Percentiles rank a stretch among this genome's conserved stretches.
Evolutionary conservation across 2,888 invertebrate species (phyloP).

Genomic region (Griposia aprilina): DNA sequence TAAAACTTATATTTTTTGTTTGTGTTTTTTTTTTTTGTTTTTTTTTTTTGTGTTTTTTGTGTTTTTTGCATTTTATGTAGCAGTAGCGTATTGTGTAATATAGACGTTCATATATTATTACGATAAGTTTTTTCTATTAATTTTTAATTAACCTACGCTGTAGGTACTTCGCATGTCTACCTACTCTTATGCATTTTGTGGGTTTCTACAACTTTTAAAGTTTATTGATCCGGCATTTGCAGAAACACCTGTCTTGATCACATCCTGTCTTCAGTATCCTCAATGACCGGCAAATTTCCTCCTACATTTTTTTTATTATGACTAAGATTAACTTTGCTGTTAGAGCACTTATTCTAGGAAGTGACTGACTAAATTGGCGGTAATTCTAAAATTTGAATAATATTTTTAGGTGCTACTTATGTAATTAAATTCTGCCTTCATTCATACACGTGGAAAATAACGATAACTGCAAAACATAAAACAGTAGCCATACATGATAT

Average conservation of each 20-base stretch:
- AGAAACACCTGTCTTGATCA: neutral
- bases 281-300: neutral
- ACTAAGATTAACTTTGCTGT: neutral
- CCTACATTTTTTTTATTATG: neutral
- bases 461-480: slow-evolving; percentile 5
- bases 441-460: slow-evolving; percentile 7
- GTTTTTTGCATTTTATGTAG: too few relatives aligned
- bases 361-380: too few relatives aligned
- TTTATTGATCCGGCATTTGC: neutral
- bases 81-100: too few relatives aligned
- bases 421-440: neutral
- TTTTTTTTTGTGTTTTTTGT: too few relatives aligned
- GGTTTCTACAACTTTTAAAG: neutral
- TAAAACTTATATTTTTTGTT: too few relatives aligned
- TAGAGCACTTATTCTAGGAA: neutral
- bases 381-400: neutral
- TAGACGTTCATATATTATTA: neutral
- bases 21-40: too few relatives aligned
- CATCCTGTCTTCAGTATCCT: neutral
- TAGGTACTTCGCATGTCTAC: too few relatives aligned
- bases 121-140: too few relatives aligned
- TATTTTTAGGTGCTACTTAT: neutral
- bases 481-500: neutral
- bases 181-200: neutral
- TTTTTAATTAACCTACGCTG: too few relatives aligned